Percentiles rank a stretch among this genome's conserved stretches.
These are phyloP conservation scores for Austrolebias charrua DNA, from an alignment of 2,797 vertebrate genomes.

Conservation along the genomic window DNA sequence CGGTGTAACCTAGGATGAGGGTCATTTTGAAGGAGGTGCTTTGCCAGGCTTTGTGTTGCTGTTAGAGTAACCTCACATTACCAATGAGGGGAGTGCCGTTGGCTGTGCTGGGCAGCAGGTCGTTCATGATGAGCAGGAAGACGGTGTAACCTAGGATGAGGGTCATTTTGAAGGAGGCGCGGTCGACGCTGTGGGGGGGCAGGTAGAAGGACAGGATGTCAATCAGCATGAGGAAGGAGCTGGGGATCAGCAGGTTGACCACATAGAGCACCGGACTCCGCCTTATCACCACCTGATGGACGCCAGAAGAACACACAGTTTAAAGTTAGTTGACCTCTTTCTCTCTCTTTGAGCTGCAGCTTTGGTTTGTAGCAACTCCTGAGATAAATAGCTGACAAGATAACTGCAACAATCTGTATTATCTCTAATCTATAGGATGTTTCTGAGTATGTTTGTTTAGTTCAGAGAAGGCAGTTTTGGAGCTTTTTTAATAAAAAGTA, in stretches of 20 bases:
- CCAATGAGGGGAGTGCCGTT: no score
- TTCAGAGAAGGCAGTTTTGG: no score
- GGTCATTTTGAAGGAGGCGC: no score
- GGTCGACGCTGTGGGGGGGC: slow-evolving; percentile 79
- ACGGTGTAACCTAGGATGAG: no score
- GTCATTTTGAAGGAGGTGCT: slow-evolving; percentile 86
- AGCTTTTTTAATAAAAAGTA: no score
- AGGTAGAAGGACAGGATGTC: slow-evolving; percentile 86
- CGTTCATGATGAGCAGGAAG: no score
- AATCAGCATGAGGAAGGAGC: slow-evolving; percentile 84
- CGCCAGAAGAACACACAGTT: background rate
- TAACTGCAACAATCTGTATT: background rate
- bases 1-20: slow-evolving; percentile 80
- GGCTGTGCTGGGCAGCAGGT: no score
- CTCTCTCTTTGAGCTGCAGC: background rate
- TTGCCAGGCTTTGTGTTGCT: no score
- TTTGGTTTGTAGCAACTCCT: background rate
- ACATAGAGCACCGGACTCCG: slow-evolving; percentile 79
- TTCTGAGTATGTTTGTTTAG: no score
- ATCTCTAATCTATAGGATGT: no score
- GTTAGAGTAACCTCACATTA: no score
- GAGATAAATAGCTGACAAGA: background rate
- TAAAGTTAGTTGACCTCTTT: rapidly evolving
- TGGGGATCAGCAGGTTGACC: slow-evolving; percentile 84
- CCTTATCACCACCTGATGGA: slow-evolving; percentile 79